Evolutionary conservation across 1,140 invertebrate genomes (phyloP), one percentile per base, ranked within the genome.

Genomic region (Drosophila insularis): DNA sequence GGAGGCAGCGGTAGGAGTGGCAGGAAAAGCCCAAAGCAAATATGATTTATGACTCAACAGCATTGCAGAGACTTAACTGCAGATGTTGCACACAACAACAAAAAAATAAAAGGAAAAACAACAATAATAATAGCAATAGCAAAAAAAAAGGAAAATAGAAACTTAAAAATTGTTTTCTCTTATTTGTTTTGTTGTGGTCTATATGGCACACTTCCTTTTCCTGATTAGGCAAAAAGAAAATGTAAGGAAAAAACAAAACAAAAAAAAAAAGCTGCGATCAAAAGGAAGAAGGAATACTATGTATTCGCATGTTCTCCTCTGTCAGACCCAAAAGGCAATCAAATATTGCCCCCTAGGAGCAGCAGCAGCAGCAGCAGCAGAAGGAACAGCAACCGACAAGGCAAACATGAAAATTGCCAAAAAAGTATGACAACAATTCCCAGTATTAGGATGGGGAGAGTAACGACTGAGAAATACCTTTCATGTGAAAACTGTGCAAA

Each of bases 1-100:
- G 63, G 55, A 58, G 59, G 61, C 70, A 31, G 50, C 2, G 37
- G 8, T 7, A 17, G 32, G 32, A n/a, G 14, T 31, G 46, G 53
- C 69, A 40, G 62, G 63, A 81, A 64, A 71, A 81, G 72, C 68
- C 68, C 70, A 71, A 81, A 75, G 86, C 79, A 86, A 86, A 86
- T 87, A 86, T 86, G 81, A 86, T 86, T 86, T 86, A 86, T 86
- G 78, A 71, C 74, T 63, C 65, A 70, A 62, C 55, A 63, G 72
- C 35, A 60, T 65, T 58, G 31, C 65, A 35, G 27, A 19, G 27
- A 32, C 43, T 39, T 32, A 19, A 68, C 72, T 75, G 73, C 72
- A 75, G 73, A 75, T 75, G 73, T 75, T 75, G 72, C 72, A 75
- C 72, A 75, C 17, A 62, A 50, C 11, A n/a, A n/a, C 27, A 27